Evolutionary conservation across 2,888 invertebrate species (phyloP).

Genomic region (Agonopterix heracliana): DNA sequence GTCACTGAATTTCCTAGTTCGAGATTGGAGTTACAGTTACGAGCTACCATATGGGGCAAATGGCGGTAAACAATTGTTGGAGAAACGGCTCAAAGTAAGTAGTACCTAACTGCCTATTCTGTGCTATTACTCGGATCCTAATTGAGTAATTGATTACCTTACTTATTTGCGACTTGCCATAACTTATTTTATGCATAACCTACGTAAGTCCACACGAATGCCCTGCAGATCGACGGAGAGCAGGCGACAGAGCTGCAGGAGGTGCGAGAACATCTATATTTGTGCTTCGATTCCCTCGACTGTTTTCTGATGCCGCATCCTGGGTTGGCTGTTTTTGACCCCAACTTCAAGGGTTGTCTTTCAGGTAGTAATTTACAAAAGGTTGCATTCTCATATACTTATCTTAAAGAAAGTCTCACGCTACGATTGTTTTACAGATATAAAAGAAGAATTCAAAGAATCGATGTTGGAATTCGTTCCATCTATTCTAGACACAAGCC

Average conservation of each 20-base stretch:
- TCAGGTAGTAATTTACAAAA: conserved; percentile 45
- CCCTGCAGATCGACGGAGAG: conserved; percentile 78
- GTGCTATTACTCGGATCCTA: no score
- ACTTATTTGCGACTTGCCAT: no score
- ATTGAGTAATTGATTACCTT: no score
- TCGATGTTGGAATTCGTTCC: conserved; percentile 87
- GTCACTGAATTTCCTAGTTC: conserved; percentile 85
- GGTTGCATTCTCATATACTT: no score
- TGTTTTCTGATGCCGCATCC: conserved; percentile 98
- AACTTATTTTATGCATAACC: no score
- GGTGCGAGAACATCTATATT: conserved; percentile 85
- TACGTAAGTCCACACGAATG: no score
- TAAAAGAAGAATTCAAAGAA: conserved; percentile 89
- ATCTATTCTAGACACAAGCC: conserved; percentile 86
- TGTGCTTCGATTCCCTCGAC: conserved; percentile 89
- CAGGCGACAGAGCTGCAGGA: conserved; percentile 94
- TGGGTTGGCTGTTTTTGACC: conserved; percentile 93
- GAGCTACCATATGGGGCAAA: conserved; percentile 88
- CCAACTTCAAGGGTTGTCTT: conserved; percentile 92
- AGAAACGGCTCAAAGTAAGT: conserved; percentile 82
- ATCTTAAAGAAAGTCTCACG: no score
- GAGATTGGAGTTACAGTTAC: conserved; percentile 96
- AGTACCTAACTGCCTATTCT: no score
- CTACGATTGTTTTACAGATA: conserved; percentile 74
- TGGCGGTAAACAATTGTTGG: conserved; percentile 88